Base-by-base conservation (phyloP, 1,140 invertebrate genomes). In the Monochamus saltuarius region DNA sequence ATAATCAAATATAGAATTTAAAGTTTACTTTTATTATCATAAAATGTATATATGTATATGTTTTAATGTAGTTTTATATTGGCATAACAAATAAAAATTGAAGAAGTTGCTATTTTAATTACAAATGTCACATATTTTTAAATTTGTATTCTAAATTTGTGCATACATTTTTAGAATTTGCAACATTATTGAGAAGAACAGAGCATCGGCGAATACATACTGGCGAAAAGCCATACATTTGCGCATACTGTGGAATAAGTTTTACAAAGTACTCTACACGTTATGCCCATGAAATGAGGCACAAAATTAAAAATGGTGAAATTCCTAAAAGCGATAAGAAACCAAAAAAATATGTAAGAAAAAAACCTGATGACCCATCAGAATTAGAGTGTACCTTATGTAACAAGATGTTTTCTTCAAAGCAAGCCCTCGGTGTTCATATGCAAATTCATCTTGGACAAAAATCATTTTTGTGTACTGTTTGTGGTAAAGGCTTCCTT, bases 241-340 rank as follows among this genome's bases (percentile, higher is more conserved):
- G 53, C 16, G 45, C 11, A 7, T 45, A 45, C 29, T 56, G 53
- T 34, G 53, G 53, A 11, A 13, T 34, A 17, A 36, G 22, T 13
- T 56, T 56, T 34, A 56, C 43, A n/a, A 56, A 56, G 11, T 56
- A 56, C 19, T 56, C 53, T 1, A 56, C 53, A 7, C 38, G 38
- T 34, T 45, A 34, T 6, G 53, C 53, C 34, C 53, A 56, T 22
- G 53, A 56, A 29, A 17, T 56, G 40, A n/a, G 53, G 13, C 53
- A 56, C 16, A 56, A 56, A 36, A 42, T 56, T 11, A 56, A 56
- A 56, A 56, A 45, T 9, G 53, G 53, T 8, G 53, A 56, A 45
- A 22, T 43, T 35, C 53, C 53, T 4, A 56, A 56, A 13, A 45
- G 22, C 11, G 40, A 43, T 1, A 56, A 56, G 34, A 29, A 13